Evolutionary conservation across 2,888 invertebrate species (phyloP).

Genomic region (Mechanitis mazaeus): DNA sequence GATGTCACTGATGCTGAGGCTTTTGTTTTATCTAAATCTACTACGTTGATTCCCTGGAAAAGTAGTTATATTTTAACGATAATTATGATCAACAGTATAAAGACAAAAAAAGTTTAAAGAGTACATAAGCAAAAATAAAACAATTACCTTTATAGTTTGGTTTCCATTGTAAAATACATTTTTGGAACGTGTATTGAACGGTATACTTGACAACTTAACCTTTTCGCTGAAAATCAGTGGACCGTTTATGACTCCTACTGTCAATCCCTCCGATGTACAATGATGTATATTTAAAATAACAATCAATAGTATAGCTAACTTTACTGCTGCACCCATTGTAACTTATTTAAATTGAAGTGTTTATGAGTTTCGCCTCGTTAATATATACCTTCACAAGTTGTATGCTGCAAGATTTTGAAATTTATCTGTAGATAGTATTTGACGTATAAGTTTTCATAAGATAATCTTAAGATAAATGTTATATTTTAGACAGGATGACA

Average conservation of each 20-base stretch:
- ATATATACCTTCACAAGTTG: too few relatives aligned
- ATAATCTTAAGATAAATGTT: background rate
- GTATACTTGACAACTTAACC: constrained; percentile 50
- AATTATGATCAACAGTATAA: background rate
- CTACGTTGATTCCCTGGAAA: constrained; percentile 53
- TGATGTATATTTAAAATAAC: constrained; percentile 30
- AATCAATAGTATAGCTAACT: constrained; percentile 23
- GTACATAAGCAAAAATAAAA: too few relatives aligned
- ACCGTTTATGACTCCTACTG: constrained; percentile 47
- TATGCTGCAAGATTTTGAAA: constrained; percentile 1
- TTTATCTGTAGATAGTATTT: constrained; percentile 10
- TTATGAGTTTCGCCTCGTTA: too few relatives aligned
- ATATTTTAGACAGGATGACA: background rate
- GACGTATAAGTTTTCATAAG: constrained; percentile 2
- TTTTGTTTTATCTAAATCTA: constrained; percentile 46
- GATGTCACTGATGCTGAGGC: constrained; percentile 50
- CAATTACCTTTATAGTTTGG: constrained; percentile 48
- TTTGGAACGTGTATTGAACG: constrained; percentile 47
- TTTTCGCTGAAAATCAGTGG: constrained; percentile 45
- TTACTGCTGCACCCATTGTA: constrained; percentile 28
- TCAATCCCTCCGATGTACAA: constrained; percentile 38
- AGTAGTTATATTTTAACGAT: constrained; percentile 2
- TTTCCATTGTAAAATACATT: constrained; percentile 57
- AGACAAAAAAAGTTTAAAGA: background rate
- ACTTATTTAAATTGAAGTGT: background rate